Conservation (phyloP, 1,140 invertebrate genomes). For the Pomacea maculata region DNA sequence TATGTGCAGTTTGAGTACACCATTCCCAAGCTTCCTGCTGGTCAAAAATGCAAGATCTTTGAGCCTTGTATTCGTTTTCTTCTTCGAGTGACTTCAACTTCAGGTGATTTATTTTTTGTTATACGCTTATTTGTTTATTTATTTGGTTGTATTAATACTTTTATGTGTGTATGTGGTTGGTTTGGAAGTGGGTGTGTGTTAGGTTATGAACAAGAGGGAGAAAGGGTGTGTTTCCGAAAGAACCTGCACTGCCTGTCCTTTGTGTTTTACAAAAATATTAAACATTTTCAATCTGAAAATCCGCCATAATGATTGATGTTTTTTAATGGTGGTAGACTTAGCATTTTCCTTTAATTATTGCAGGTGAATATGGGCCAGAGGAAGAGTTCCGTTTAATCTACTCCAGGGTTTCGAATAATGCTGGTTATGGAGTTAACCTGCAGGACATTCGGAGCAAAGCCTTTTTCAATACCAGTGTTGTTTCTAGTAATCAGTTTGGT, state of each 20-base stretch:
- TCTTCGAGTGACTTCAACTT: slow-evolving; percentile 42
- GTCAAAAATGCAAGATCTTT: slow-evolving; percentile 40
- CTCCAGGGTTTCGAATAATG: slow-evolving; percentile 56
- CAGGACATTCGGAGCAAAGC: slow-evolving; percentile 61
- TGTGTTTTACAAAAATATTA: too few species aligned
- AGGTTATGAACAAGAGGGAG: too few species aligned
- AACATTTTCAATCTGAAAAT: too few species aligned
- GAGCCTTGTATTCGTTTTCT: slow-evolving; percentile 57
- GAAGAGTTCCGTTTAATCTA: slow-evolving; percentile 57
- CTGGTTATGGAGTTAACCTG: slow-evolving; percentile 60
- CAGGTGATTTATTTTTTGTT: slow-evolving; percentile 32
- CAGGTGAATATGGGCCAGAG: slow-evolving; percentile 45
- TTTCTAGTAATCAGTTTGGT: slow-evolving; percentile 59
- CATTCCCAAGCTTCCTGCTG: slow-evolving; percentile 29
- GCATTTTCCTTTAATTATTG: slow-evolving; percentile 14
- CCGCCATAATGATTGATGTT: too few species aligned
- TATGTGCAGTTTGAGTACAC: slow-evolving; percentile 45
- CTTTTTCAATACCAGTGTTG: slow-evolving; percentile 52
- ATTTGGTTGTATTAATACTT: too few species aligned
- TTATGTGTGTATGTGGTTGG: too few species aligned
- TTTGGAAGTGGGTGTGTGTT: too few species aligned
- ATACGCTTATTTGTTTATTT: too few species aligned
- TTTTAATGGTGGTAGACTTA: background rate
- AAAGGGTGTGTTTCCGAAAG: too few species aligned
- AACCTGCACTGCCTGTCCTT: too few species aligned